phyloP scores from a whole-genome alignment of 64 coral and sea anemone species.

The Orbicella faveolata region DNA sequence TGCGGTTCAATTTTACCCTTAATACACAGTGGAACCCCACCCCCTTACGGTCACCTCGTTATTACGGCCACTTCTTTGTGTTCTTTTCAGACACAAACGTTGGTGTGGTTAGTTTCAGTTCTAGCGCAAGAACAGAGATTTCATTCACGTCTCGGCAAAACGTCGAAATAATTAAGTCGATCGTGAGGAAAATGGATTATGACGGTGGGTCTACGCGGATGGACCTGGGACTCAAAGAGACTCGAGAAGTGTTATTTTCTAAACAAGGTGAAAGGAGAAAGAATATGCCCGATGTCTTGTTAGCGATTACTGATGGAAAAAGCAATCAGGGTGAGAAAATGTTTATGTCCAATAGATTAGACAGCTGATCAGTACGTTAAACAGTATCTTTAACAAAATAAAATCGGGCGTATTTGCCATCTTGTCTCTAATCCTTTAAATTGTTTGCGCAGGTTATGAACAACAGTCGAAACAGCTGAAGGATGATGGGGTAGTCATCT shows the following conservation, averaged over 20 bases:
- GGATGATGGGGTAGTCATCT: background rate
- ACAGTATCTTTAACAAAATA: no score
- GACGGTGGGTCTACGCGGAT: background rate
- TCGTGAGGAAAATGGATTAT: background rate
- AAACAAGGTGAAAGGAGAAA: background rate
- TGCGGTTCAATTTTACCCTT: no score
- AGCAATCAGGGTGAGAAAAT: background rate
- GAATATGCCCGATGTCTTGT: background rate
- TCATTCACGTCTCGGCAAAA: background rate
- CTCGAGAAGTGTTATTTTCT: background rate
- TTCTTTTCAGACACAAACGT: background rate
- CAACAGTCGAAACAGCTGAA: background rate
- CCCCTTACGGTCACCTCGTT: no score
- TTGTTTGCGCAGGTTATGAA: background rate
- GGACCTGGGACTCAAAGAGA: background rate
- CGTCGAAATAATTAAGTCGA: background rate
- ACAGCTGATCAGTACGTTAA: no score
- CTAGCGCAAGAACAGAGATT: background rate
- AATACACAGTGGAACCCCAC: no score
- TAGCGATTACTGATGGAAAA: slow-evolving; percentile 24
- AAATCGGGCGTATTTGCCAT: background rate
- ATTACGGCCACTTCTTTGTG: background rate
- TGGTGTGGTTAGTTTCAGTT: slow-evolving; percentile 23
- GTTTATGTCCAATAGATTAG: no score
- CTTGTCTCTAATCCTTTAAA: background rate